A percentile compares a stretch with the other conserved stretches of the same genome.
phyloP scores from a whole-genome alignment of 2,888 invertebrate genomes.

The Mayetiola destructor region DNA sequence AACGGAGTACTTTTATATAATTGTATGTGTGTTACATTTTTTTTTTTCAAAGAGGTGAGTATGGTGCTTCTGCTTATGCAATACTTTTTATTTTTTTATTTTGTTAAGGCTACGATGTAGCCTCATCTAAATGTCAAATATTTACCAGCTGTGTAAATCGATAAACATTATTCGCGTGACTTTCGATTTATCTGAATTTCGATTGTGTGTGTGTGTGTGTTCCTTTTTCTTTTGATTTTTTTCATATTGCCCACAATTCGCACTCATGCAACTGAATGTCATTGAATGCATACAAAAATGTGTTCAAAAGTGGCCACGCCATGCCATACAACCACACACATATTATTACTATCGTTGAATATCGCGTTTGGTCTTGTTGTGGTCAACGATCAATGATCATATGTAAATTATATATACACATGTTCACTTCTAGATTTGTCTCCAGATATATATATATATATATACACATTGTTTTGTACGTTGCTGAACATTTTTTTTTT shows the following conservation, averaged over 20 bases:
- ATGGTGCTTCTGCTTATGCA: constrained; percentile 11
- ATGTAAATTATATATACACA: constrained; percentile 2
- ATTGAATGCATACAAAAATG: constrained; percentile 6
- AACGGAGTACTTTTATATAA: too few relatives aligned
- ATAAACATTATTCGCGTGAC: constrained; percentile 6
- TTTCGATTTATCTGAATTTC: neutral
- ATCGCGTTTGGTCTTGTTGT: neutral
- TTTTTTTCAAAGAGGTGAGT: too few relatives aligned
- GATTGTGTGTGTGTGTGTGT: neutral
- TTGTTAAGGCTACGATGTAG: too few relatives aligned
- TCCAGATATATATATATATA: too few relatives aligned
- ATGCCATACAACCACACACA: too few relatives aligned
- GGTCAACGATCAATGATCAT: constrained; percentile 9
- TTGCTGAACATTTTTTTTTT: too few relatives aligned
- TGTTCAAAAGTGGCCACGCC: constrained; percentile 6
- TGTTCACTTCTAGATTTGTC: too few relatives aligned
- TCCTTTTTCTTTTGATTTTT: neutral
- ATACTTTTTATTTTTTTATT: too few relatives aligned
- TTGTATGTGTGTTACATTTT: too few relatives aligned
- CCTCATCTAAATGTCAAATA: too few relatives aligned
- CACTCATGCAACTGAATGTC: constrained; percentile 11
- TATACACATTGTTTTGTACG: neutral
- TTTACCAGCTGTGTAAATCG: too few relatives aligned
- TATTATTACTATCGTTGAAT: too few relatives aligned
- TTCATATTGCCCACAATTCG: neutral